Base-by-base conservation (phyloP, 2,113 vertebrate species). In the Xyliphius kryptos region DNA sequence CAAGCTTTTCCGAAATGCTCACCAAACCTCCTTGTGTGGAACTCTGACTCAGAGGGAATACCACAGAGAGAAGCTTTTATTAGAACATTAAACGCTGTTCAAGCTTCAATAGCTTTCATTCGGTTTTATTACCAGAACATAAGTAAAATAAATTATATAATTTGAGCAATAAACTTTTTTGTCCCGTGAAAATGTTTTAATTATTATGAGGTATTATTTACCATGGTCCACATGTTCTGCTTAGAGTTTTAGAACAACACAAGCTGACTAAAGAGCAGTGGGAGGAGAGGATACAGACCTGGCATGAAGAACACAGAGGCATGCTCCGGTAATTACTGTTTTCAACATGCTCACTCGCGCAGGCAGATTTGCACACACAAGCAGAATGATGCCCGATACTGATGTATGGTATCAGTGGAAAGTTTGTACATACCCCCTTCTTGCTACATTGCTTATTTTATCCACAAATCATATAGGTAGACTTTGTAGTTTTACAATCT, bases 201-300 rank as follows among this genome's bases (percentile, higher is more conserved):
- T 1, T n/a, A 41, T 41, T 38, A 16, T 37, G 9, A 38, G n/a
- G 22, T 26, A 26, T 32, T 32, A 32, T 32, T 32, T 32, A 32
- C 26, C 26, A 32, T 6, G n/a, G 3, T 17, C 26, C 20, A 26
- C n/a, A 50, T 51, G 77, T 70, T 40, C 76, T 6, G 69, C 74
- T 48, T 63, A 98, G 95, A 14, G 95, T 98, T 62, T 84, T 98
- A 81, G 95, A 98, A 75, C 95, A 98, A 74, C 95, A 98, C 81
- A 98, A 97, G 82, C 82, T 98, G 72, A 97, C 94, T 61, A 98
- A 97, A 86, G 95, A 97, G 68, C 95, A 98, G 62, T 97, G 95
- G 95, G 95, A 98, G 83, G 95, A 97, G 83, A 88, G 95, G 79
- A 98, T 97, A 88, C 95, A 98, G 81, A 92, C 91, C 17, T 98